Evolutionary conservation across 2,113 vertebrate genomes (phyloP).

Genomic region (Loxodonta africana): DNA sequence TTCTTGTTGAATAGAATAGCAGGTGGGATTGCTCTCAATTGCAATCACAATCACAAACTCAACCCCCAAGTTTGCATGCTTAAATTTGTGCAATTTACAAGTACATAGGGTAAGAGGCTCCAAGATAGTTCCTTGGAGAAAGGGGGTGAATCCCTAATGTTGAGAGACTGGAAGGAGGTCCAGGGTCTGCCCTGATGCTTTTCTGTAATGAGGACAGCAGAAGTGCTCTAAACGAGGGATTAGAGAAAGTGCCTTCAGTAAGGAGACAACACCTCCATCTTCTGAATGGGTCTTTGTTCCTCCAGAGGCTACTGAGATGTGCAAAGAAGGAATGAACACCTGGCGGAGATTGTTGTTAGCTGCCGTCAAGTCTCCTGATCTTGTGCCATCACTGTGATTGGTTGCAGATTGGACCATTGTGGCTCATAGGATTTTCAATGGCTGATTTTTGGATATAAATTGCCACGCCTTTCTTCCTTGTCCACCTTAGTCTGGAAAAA

Average conservation of each 20-base stretch:
- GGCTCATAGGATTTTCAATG: not conserved
- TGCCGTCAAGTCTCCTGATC: not conserved
- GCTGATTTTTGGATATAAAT: not conserved
- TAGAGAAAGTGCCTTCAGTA: not conserved
- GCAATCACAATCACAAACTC: not conserved
- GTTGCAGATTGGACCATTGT: not conserved
- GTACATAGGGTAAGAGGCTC: not conserved
- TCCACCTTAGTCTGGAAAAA: not conserved
- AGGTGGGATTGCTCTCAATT: not conserved
- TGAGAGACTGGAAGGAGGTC: not conserved
- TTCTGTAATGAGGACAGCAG: not conserved
- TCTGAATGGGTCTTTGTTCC: not conserved
- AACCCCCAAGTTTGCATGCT: not conserved
- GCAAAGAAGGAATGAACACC: not conserved
- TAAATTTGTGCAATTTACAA: not conserved
- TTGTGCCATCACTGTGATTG: not conserved
- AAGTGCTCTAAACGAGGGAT: not conserved
- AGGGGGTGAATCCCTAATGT: not conserved
- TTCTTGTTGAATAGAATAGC: constrained; percentile 53
- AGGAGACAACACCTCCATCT: not conserved
- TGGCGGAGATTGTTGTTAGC: not conserved
- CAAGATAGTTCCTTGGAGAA: not conserved
- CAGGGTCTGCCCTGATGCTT: not conserved
- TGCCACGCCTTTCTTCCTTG: not conserved
- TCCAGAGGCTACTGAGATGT: not conserved